Evolutionary conservation across 2,888 invertebrate genomes (phyloP), one percentile per base, ranked within the genome.

Genomic region (Mylabris sibirica): DNA sequence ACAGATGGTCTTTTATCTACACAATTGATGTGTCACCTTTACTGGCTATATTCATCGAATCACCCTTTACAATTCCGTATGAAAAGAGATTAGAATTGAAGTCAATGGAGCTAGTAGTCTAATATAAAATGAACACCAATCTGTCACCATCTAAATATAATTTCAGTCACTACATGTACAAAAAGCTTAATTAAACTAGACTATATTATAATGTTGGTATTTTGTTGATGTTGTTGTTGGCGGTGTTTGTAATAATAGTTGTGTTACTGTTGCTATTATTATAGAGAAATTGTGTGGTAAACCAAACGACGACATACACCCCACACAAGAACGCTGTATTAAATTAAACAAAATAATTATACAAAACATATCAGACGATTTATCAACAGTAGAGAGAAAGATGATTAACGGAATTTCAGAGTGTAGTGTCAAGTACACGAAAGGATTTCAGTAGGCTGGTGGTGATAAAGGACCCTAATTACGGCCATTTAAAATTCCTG

Each of bases 321-420:
- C 30, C 30, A 30, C 26, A 60, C 67, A 67, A 67, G 66, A 67
- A 67, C 63, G 53, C 30, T 26, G 35, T 60, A 60, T 62, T 66
- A 62, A 66, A 66, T 66, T 62, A 66, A 62, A 63, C 59, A 67
- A 67, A 67, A 67, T 67, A 67, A 67, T 67, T 67, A 41, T 41
- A 38, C 44, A 44, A 67, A 57, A 63, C 66, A 62, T 66, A 66
- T 66, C 61, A 66, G 44, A 63, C 26, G 24, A 26, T 67, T 63
- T 59, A 67, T 59, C 66, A 57, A 44, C 61, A 22, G 34, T 41
- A 22, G 12, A 2, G n/a, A n/a, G n/a, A n/a, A n/a, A n/a, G 26
- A 57, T 57, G 57, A 24, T 57, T 24, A 26, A 57, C 14, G 14
- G 57, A 22, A 57, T 24, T 57, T 14, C 12, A 0, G 22, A 22